These are phyloP conservation scores for Copsychus sechellarum DNA, from an alignment of 2,113 vertebrate genomes.

Conservation along the genomic window DNA sequence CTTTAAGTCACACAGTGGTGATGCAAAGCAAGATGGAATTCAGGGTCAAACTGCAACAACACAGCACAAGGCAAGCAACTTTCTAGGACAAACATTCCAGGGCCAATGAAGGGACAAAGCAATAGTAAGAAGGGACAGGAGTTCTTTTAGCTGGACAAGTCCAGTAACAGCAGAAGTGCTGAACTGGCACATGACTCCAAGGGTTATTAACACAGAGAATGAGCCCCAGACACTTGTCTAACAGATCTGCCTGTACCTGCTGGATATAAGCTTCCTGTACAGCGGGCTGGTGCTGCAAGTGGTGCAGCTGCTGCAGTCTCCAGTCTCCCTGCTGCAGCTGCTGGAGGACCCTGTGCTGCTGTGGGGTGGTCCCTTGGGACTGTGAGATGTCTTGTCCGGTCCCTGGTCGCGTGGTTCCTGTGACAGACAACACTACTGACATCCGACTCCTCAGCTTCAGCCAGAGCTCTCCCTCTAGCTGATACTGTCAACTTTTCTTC, in stretches of 20 bases:
- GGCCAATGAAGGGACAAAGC: background rate
- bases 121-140: background rate
- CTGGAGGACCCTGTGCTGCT: constrained; percentile 88
- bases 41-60: background rate
- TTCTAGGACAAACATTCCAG: background rate
- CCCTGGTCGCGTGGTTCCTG: constrained; percentile 72
- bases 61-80: background rate
- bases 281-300: constrained; percentile 77
- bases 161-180: rapidly evolving
- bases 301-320: constrained; percentile 89
- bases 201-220: rapidly evolving
- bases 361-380: constrained; percentile 75
- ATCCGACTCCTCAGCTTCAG: background rate
- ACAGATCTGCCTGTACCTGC: constrained; percentile 69
- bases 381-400: constrained; percentile 67
- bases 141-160: background rate
- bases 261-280: constrained; percentile 83
- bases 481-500: background rate
- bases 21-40: background rate
- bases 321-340: constrained; percentile 95
- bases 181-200: background rate
- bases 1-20: rapidly evolving
- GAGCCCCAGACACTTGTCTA: background rate
- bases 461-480: background rate
- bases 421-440: background rate